Percentiles rank a stretch among this genome's conserved stretches.
phyloP scores from a whole-genome alignment of 2,888 invertebrate species.

The Lithosia quadra region DNA sequence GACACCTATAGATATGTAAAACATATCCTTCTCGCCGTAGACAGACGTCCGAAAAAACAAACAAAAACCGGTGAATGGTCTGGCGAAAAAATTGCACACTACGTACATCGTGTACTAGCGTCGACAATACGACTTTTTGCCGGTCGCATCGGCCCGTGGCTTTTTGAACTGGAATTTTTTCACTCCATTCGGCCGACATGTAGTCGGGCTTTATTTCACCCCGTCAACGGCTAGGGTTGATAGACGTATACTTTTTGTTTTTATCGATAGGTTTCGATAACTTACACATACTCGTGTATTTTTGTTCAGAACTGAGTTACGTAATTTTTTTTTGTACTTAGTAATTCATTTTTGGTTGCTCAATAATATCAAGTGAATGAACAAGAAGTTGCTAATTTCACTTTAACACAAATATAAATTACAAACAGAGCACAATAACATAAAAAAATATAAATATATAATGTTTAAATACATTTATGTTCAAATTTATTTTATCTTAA shows the following conservation, averaged over 20 bases:
- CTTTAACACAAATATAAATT: neutral
- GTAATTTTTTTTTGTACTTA: neutral
- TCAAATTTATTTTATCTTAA: neutral
- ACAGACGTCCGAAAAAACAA: constrained; percentile 37
- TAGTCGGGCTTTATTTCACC: constrained; percentile 74
- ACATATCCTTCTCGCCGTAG: constrained; percentile 31
- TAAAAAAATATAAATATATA: neutral
- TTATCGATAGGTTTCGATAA: neutral
- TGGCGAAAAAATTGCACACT: constrained; percentile 65
- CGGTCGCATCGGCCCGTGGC: constrained; percentile 66
- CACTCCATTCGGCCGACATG: constrained; percentile 75
- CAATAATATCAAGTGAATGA: neutral
- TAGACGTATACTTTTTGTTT: constrained; percentile 37
- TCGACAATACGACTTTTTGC: constrained; percentile 78
- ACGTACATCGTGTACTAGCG: constrained; percentile 50
- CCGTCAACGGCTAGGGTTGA: constrained; percentile 72
- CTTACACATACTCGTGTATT: neutral
- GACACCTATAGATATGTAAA: neutral
- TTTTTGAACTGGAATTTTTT: constrained; percentile 85
- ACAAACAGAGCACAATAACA: too few relatives aligned
- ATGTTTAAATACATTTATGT: neutral
- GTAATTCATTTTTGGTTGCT: neutral
- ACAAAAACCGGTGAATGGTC: constrained; percentile 50
- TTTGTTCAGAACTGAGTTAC: too few relatives aligned
- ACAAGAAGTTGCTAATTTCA: neutral